A percentile compares a stretch with the other conserved stretches of the same genome.
These are phyloP conservation scores for Callimorpha dominula DNA, from an alignment of 2,888 invertebrate genomes.

Conservation along the genomic window DNA sequence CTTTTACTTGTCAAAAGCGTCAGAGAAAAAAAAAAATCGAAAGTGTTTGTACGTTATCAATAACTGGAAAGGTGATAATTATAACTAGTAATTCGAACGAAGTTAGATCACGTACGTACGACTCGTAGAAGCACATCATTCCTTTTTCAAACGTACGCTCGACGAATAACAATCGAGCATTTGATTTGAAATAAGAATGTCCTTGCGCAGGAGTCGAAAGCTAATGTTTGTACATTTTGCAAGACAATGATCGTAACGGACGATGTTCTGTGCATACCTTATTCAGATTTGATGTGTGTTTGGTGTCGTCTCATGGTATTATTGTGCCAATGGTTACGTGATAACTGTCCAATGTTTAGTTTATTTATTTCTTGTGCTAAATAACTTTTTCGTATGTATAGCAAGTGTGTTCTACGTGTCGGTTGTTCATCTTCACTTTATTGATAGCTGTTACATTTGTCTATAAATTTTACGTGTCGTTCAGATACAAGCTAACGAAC, in stretches of 20 bases:
- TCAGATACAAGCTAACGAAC: slow-evolving; percentile 3
- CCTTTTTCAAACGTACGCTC: slow-evolving; percentile 52
- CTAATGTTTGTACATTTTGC: slow-evolving; percentile 70
- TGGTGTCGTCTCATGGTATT: slow-evolving; percentile 39
- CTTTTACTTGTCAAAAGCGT: slow-evolving; percentile 64
- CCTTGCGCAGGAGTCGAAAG: slow-evolving; percentile 73
- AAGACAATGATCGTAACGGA: slow-evolving; percentile 69
- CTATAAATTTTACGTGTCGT: neutral
- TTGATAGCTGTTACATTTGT: slow-evolving; percentile 17
- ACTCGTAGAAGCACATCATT: slow-evolving; percentile 49
- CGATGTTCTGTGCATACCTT: slow-evolving; percentile 69
- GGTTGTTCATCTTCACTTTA: slow-evolving; percentile 24
- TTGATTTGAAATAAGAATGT: slow-evolving; percentile 64
- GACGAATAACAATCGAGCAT: slow-evolving; percentile 57
- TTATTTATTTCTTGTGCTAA: slow-evolving; percentile 38
- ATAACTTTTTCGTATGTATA: slow-evolving; percentile 34
- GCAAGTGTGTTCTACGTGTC: slow-evolving; percentile 30
- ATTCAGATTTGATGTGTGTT: slow-evolving; percentile 53
- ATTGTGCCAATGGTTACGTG: slow-evolving; percentile 54
- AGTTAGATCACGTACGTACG: slow-evolving; percentile 52
- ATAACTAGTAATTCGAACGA: slow-evolving; percentile 61
- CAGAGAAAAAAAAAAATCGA: slow-evolving; percentile 57
- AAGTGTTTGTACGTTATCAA: slow-evolving; percentile 58
- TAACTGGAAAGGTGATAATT: slow-evolving; percentile 69
- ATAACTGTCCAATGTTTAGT: slow-evolving; percentile 37